phyloP scores from a whole-genome alignment of 2,113 vertebrate genomes.

The Hyperopisus bebe region DNA sequence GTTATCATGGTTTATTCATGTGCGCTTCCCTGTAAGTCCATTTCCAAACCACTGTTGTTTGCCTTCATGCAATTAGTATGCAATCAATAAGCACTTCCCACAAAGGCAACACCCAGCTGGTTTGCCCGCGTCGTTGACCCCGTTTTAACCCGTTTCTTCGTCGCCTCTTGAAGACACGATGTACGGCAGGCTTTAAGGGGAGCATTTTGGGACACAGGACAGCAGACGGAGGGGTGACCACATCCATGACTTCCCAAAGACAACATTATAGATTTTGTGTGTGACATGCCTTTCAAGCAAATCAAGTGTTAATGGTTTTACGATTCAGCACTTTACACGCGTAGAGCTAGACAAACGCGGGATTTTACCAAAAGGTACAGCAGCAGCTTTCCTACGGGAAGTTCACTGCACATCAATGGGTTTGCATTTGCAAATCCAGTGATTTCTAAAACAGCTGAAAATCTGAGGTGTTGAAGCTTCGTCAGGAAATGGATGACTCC shows the following conservation, averaged over 20 bases:
- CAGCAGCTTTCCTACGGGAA: neutral
- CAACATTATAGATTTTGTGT: neutral
- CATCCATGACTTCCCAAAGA: neutral
- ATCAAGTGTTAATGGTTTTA: neutral
- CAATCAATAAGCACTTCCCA: slow-evolving; percentile 29
- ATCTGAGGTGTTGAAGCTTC: neutral
- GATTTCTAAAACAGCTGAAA: neutral
- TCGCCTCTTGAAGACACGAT: neutral
- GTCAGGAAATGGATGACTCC: neutral
- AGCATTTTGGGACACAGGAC: neutral
- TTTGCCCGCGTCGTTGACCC: neutral
- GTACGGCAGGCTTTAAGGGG: neutral
- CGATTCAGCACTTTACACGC: neutral
- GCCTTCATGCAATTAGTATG: slow-evolving; percentile 33
- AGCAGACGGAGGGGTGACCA: neutral
- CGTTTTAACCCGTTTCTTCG: neutral
- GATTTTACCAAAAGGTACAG: neutral
- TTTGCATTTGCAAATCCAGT: neutral
- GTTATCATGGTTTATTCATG: slow-evolving; percentile 38
- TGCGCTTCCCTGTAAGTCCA: slow-evolving; percentile 18
- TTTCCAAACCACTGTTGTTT: slow-evolving; percentile 4
- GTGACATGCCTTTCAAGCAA: neutral
- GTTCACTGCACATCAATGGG: neutral
- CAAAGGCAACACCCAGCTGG: slow-evolving; percentile 17
- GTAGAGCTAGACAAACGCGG: neutral